A percentile compares a stretch with the other conserved stretches of the same genome.
These are phyloP conservation scores for Serripes groenlandicus DNA, from an alignment of 2,888 invertebrate species.

Conservation along the genomic window DNA sequence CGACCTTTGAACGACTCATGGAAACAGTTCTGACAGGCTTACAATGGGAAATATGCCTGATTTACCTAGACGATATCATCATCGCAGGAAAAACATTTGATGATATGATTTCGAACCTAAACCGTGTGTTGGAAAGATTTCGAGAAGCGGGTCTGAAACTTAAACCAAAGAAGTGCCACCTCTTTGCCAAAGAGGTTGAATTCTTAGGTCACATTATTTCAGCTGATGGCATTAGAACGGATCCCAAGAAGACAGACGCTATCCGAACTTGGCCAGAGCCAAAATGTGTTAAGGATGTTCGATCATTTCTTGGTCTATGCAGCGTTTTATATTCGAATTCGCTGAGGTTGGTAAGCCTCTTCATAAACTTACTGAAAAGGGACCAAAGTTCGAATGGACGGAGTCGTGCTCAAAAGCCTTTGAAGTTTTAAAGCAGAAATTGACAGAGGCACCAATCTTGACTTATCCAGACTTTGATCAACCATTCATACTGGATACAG, in stretches of 20 bases:
- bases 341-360: neutral
- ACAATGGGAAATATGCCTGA: too few relatives aligned
- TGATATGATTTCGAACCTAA: too few relatives aligned
- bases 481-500: too few relatives aligned
- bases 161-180: neutral
- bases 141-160: too few relatives aligned
- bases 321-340: neutral
- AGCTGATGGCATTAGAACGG: neutral
- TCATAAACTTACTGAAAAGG: slow-evolving; percentile 4
- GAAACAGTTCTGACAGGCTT: too few relatives aligned
- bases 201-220: slow-evolving; percentile 6
- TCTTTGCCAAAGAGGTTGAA: neutral
- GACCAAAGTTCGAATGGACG: neutral
- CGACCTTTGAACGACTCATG: too few relatives aligned
- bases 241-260: neutral
- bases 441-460: neutral
- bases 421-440: neutral
- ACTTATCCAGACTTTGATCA: too few relatives aligned
- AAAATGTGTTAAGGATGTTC: too few relatives aligned
- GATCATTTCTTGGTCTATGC: slow-evolving; percentile 6
- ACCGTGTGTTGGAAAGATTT: too few relatives aligned
- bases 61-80: too few relatives aligned
- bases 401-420: neutral
- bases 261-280: neutral
- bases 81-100: too few relatives aligned